Conservation (phyloP, 2,888 invertebrate genomes). For the Caenorhabditis parvicauda region DNA sequence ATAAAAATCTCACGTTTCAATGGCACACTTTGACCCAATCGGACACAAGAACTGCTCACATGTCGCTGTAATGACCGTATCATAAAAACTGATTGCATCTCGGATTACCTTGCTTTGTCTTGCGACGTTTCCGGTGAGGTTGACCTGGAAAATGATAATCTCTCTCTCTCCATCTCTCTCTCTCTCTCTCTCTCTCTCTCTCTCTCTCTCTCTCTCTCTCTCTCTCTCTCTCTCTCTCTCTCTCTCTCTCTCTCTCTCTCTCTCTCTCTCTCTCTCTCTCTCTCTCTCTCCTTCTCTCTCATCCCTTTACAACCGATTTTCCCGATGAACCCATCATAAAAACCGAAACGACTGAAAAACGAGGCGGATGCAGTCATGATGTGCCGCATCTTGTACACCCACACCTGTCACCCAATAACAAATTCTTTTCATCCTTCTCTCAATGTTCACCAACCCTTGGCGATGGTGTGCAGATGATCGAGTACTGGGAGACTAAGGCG, state of each 20-base stretch:
- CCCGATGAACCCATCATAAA: neutral
- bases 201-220: too few species aligned
- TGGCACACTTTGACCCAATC: slow-evolving; percentile 40
- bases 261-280: too few species aligned
- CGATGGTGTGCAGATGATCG: slow-evolving; percentile 34
- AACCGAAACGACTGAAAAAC: neutral
- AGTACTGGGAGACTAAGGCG: slow-evolving; percentile 32
- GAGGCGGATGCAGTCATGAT: neutral
- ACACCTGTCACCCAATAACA: too few species aligned
- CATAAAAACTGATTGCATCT: neutral
- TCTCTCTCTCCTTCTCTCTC: too few species aligned
- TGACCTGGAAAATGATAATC: slow-evolving; percentile 16
- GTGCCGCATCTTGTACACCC: neutral
- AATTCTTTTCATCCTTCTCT: too few species aligned
- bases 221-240: too few species aligned
- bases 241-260: too few species aligned
- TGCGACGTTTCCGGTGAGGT: slow-evolving; percentile 29
- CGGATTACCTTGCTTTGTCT: slow-evolving; percentile 23
- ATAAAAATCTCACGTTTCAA: slow-evolving; percentile 28
- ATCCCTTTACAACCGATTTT: too few species aligned
- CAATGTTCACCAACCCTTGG: slow-evolving; percentile 11
- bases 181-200: neutral
- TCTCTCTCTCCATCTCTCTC: too few species aligned
- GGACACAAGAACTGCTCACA: slow-evolving; percentile 42
- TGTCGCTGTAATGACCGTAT: slow-evolving; percentile 26